Percentiles rank a stretch among this genome's conserved stretches.
phyloP scores from a whole-genome alignment of 1,140 invertebrate genomes.

The Elysia chlorotica region DNA sequence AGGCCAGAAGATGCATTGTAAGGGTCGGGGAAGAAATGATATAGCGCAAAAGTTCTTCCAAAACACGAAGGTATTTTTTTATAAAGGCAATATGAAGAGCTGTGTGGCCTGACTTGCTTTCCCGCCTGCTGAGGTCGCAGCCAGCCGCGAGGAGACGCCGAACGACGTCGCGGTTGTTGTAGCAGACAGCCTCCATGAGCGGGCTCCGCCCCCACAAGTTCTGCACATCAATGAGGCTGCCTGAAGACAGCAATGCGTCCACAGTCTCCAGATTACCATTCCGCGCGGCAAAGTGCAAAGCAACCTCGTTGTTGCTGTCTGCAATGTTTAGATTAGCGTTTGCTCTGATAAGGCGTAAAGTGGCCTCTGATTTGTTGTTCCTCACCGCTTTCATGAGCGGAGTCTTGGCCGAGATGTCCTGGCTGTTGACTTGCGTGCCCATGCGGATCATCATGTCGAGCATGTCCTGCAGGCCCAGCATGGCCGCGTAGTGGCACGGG shows the following conservation, averaged over 20 bases:
- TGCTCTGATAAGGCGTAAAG: conserved; percentile 44
- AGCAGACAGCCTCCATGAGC: conserved; percentile 59
- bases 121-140: conserved; percentile 54
- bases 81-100: conserved; percentile 65
- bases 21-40: conserved; percentile 50
- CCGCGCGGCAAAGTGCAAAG: conserved; percentile 72
- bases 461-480: conserved; percentile 54
- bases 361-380: conserved; percentile 54
- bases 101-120: conserved; percentile 56
- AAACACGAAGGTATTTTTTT: conserved; percentile 64
- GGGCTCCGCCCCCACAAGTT: conserved; percentile 59
- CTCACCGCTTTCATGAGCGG: conserved; percentile 60
- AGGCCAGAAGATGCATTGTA: conserved; percentile 47
- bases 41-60: conserved; percentile 57
- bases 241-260: conserved; percentile 45
- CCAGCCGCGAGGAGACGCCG: conserved; percentile 42
- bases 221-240: conserved; percentile 53
- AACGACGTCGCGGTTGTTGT: conserved; percentile 56
- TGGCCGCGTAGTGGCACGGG: conserved; percentile 58
- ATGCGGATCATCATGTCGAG: conserved; percentile 52
- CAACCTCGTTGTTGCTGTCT: conserved; percentile 97
- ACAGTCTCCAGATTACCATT: conserved; percentile 51
- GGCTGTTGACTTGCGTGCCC: conserved; percentile 49
- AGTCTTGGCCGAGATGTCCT: conserved; percentile 59
- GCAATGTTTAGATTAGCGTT: conserved; percentile 81